These are phyloP conservation scores for Periophthalmus magnuspinnatus DNA, from an alignment of 2,797 vertebrate genomes.

Conservation along the genomic window DNA sequence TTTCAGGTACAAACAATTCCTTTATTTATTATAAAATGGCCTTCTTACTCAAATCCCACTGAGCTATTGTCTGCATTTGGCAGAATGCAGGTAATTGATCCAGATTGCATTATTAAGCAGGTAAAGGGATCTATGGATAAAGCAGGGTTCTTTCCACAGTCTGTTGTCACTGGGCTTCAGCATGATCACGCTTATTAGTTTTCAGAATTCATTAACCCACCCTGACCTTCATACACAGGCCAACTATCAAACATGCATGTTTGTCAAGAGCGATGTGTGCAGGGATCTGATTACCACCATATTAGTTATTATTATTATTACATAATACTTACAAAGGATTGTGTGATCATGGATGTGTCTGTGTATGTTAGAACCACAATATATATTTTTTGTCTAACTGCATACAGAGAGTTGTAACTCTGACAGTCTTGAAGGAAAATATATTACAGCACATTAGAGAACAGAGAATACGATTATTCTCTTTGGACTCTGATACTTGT, in stretches of 20 bases:
- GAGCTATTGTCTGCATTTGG: constrained; percentile 60
- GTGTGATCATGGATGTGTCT: not conserved
- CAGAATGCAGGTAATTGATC: constrained; percentile 71
- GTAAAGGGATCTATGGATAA: constrained; percentile 78
- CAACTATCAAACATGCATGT: constrained; percentile 32
- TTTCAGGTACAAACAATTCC: constrained; percentile 80
- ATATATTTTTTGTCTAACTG: not conserved
- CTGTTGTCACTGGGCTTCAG: constrained; percentile 68
- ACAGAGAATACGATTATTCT: not conserved
- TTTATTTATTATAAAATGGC: constrained; percentile 10
- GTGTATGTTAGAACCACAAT: not conserved
- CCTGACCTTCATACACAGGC: constrained; percentile 60
- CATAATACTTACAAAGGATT: not conserved
- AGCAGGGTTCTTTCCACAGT: constrained; percentile 69
- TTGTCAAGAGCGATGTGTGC: not conserved
- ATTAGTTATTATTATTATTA: not conserved
- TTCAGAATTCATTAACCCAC: constrained; percentile 73
- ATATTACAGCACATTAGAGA: too few relatives aligned
- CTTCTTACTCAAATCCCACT: constrained; percentile 34
- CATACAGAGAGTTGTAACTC: not conserved
- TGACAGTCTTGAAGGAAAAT: not conserved
- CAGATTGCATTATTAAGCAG: constrained; percentile 71
- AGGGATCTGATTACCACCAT: not conserved
- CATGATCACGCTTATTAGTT: constrained; percentile 66
- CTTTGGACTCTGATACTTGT: not conserved